These are phyloP conservation scores for Pollenia angustigena DNA, from an alignment of 2,888 invertebrate species.

Conservation along the genomic window DNA sequence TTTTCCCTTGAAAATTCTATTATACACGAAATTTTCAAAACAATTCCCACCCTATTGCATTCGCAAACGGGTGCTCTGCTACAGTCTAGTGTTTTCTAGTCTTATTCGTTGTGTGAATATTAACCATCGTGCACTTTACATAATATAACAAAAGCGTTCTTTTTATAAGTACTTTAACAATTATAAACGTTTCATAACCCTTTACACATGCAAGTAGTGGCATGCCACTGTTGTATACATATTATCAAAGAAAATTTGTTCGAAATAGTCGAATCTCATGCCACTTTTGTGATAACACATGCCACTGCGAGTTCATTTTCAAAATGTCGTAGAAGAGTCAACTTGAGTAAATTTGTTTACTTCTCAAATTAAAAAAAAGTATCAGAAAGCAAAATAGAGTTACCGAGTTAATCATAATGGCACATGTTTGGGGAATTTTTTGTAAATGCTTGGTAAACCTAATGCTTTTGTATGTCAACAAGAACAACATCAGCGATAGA, in stretches of 20 bases:
- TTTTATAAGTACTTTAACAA: conserved; percentile 66
- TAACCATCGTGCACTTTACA: conserved; percentile 63
- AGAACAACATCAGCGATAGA: conserved; percentile 5
- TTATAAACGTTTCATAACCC: conserved; percentile 70
- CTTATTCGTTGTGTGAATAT: conserved; percentile 56
- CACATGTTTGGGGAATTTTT: no score
- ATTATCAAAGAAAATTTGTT: no score
- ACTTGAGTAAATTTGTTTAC: rapidly evolving
- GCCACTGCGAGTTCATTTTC: rapidly evolving
- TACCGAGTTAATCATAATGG: conserved; percentile 66
- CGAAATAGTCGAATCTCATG: no score
- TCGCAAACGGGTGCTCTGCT: not conserved
- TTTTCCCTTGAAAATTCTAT: no score
- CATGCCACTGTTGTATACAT: no score
- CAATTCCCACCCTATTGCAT: not conserved
- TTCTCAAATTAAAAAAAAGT: no score
- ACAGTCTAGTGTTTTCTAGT: conserved; percentile 12
- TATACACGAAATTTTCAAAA: no score
- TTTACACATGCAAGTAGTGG: no score
- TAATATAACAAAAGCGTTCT: conserved; percentile 72
- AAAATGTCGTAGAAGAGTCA: rapidly evolving
- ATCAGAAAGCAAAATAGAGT: not conserved
- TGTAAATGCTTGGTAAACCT: no score
- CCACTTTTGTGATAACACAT: no score
- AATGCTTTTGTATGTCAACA: conserved; percentile 55